Conservation (phyloP, 2,888 invertebrate species). For the Caenorhabditis zanzibari region DNA sequence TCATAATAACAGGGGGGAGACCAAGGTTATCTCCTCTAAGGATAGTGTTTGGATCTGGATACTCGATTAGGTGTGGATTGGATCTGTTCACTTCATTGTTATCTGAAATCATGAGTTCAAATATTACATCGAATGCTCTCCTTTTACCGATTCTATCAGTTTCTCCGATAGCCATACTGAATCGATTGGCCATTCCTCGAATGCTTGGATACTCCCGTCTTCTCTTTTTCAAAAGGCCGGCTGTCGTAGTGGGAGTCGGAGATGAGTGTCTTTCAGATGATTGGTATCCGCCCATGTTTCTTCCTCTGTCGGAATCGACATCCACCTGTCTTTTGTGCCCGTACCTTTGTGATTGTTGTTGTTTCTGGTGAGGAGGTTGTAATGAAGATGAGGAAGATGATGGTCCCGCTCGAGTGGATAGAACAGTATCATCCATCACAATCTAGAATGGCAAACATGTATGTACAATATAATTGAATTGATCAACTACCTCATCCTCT, state of each 20-base stretch:
- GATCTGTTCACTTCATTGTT: slow-evolving; percentile 46
- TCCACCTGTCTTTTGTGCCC: slow-evolving; percentile 31
- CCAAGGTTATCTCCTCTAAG: slow-evolving; percentile 47
- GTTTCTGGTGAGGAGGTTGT: neutral
- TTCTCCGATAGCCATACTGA: slow-evolving; percentile 65
- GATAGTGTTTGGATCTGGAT: slow-evolving; percentile 31
- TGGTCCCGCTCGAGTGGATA: slow-evolving; percentile 16
- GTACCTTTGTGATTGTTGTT: slow-evolving; percentile 21
- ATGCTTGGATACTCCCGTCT: slow-evolving; percentile 46
- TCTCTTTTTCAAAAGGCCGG: slow-evolving; percentile 47
- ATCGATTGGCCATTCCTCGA: slow-evolving; percentile 64
- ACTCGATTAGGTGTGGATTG: slow-evolving; percentile 51
- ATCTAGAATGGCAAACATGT: neutral
- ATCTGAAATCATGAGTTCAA: slow-evolving; percentile 17
- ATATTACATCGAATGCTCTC: neutral
- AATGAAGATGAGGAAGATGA: slow-evolving; percentile 29
- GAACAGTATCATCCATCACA: neutral
- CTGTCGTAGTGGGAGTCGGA: slow-evolving; percentile 47
- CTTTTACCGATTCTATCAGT: slow-evolving; percentile 57
- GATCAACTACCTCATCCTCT: slow-evolving; percentile 44
- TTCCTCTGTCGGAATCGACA: slow-evolving; percentile 3
- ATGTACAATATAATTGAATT: neutral
- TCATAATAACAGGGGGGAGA: slow-evolving; percentile 70
- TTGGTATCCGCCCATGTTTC: slow-evolving; percentile 19
- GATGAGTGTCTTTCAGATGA: slow-evolving; percentile 17